Base-by-base conservation (phyloP, 2,888 invertebrate species). In the Polymixis flavicincta region DNA sequence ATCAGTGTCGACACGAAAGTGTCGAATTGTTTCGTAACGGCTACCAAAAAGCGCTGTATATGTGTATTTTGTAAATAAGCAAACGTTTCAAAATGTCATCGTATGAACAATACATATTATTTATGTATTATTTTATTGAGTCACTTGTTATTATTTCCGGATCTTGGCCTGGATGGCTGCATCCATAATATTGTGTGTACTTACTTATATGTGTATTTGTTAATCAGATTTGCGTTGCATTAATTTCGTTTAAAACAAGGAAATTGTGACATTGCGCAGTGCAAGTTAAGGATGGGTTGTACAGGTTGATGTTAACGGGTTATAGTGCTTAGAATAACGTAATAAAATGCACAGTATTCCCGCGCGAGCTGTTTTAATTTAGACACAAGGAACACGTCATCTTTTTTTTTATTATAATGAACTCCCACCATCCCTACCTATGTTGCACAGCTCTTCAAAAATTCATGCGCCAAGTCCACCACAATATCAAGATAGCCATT, bases 241-340 rank as follows among this genome's bases (percentile, higher is more conserved):
- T 55, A 55, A 48, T 55, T 25, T 48, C 37, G 25, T 22, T 32
- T 8, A 11, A 17, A 57, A 59, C 28, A 59, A 52, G 66, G 37
- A 63, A 75, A 55, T 37, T 37, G n/a, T 50, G 73, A 52, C 74
- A 28, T 57, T 17, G 14, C 4, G 72, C 48, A n/a, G 42, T 19
- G 64, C n/a, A 32, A 61, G 32, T 28, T 52, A 19, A n/a, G 14
- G 17, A n/a, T 42, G 7, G 22, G 22, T 37, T 70, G 9, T 14
- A 22, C 37, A 48, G 32, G 8, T 8, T 69, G 48, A 11, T 9
- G 14, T 22, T 22, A 22, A 28, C 6, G 14, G 28, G 45, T 25
- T 45, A 9, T 25, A 25, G 17, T 42, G 17, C 11, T 63, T 25
- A 63, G 37, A 61, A 61, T 61, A 14, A 37, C 14, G 3, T 45